Evolutionary conservation across 2,113 vertebrate species (phyloP).

Genomic region (Pipa parva): DNA sequence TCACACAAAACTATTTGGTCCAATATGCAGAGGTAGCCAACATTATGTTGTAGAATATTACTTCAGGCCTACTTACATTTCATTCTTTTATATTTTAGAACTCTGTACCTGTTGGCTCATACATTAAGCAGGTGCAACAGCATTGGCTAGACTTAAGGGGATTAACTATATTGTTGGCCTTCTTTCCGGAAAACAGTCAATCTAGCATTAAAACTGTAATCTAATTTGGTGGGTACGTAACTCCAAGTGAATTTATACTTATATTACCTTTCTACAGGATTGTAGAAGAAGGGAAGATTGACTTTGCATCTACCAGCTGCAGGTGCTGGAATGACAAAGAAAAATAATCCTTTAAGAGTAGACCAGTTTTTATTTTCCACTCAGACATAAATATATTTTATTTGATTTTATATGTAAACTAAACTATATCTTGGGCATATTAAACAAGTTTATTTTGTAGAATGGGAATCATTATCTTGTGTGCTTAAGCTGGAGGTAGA

Average conservation of each 20-base stretch:
- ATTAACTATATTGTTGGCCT: neutral
- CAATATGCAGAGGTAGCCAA: neutral
- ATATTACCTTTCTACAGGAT: neutral
- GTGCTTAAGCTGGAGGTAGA: too few relatives aligned
- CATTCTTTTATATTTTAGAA: neutral
- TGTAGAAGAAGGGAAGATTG: neutral
- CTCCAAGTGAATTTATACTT: neutral
- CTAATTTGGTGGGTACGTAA: neutral
- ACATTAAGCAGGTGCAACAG: neutral
- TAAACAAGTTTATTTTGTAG: too few relatives aligned
- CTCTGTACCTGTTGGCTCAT: neutral
- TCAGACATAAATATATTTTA: neutral
- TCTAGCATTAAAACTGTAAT: neutral
- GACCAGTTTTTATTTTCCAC: neutral
- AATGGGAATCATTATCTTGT: too few relatives aligned
- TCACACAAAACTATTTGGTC: neutral
- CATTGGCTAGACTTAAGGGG: neutral
- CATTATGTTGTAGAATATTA: neutral
- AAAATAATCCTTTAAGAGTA: neutral
- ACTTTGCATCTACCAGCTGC: neutral
- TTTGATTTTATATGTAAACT: neutral
- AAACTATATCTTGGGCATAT: neutral
- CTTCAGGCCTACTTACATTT: neutral
- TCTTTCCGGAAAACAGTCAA: neutral
- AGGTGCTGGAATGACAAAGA: neutral